Conservation (phyloP, 2,888 invertebrate species). For the Meganola albula region DNA sequence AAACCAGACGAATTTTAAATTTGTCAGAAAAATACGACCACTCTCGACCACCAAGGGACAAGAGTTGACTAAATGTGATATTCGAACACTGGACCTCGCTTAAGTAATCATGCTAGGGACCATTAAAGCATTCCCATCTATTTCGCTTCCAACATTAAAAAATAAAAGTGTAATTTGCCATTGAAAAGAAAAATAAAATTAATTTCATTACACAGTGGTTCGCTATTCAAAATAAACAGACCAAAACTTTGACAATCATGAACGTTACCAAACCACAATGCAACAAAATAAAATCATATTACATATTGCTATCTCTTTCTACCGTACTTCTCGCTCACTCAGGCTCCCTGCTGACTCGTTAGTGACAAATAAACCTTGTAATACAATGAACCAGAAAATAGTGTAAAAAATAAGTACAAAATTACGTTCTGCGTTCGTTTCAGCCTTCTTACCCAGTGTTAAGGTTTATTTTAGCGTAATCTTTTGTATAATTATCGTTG, state of each 20-base stretch:
- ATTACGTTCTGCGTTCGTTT: conserved; percentile 9
- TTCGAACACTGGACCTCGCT: too few species aligned
- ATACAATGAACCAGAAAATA: conserved; percentile 69
- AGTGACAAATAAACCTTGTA: conserved; percentile 64
- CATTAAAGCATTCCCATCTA: too few species aligned
- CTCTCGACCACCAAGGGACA: too few species aligned
- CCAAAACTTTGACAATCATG: conserved; percentile 38
- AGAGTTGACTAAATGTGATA: too few species aligned
- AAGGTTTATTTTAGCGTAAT: conserved; percentile 25
- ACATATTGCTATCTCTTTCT: conserved; percentile 35
- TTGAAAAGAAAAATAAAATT: conserved; percentile 7
- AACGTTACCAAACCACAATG: conserved; percentile 40
- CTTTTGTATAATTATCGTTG: conserved; percentile 13
- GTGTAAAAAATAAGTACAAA: conserved; percentile 56
- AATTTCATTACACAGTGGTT: conserved; percentile 27
- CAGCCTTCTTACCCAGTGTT: conserved; percentile 12
- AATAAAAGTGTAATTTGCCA: too few species aligned
- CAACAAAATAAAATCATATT: conserved; percentile 53
- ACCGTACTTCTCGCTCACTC: conserved; percentile 35
- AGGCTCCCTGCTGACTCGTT: conserved; percentile 67
- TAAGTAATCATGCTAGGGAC: too few species aligned
- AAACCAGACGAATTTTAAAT: too few species aligned
- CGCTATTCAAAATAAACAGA: conserved; percentile 18
- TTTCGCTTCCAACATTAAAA: too few species aligned
- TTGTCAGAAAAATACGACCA: too few species aligned